These are phyloP conservation scores for Hystrix brachyura DNA, from an alignment of 2,113 vertebrate species.

Conservation along the genomic window DNA sequence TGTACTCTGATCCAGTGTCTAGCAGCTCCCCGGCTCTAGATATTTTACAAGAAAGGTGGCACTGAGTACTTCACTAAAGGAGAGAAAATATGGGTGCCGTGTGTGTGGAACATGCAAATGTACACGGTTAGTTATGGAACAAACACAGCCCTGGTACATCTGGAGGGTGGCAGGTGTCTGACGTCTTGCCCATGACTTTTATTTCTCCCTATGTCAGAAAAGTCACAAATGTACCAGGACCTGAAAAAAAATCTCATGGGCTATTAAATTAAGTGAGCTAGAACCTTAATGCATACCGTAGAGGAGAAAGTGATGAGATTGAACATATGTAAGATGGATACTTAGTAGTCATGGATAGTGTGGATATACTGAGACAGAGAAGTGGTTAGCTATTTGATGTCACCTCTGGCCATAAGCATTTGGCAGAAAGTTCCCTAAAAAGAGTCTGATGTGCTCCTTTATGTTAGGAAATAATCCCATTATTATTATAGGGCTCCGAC, in stretches of 20 bases:
- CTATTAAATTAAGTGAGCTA: constrained; percentile 52
- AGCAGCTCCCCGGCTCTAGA: neutral
- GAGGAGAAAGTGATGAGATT: neutral
- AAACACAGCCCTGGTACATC: neutral
- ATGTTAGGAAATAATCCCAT: neutral
- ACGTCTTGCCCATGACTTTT: neutral
- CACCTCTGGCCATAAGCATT: neutral
- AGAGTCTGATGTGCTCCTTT: neutral
- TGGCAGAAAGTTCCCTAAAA: neutral
- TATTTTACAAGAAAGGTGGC: neutral
- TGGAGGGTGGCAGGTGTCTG: neutral
- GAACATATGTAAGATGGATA: neutral
- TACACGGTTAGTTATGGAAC: neutral
- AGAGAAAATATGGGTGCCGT: neutral
- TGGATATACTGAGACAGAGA: neutral
- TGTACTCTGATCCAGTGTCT: neutral
- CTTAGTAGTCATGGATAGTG: neutral
- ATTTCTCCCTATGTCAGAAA: constrained; percentile 24
- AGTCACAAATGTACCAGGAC: neutral
- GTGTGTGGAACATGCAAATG: neutral
- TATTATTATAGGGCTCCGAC: neutral
- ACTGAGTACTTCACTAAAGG: neutral
- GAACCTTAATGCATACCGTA: neutral
- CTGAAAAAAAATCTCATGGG: constrained; percentile 16
- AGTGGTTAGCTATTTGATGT: neutral